These are phyloP conservation scores for Platyura marginata DNA, from an alignment of 1,140 invertebrate species.

Conservation along the genomic window DNA sequence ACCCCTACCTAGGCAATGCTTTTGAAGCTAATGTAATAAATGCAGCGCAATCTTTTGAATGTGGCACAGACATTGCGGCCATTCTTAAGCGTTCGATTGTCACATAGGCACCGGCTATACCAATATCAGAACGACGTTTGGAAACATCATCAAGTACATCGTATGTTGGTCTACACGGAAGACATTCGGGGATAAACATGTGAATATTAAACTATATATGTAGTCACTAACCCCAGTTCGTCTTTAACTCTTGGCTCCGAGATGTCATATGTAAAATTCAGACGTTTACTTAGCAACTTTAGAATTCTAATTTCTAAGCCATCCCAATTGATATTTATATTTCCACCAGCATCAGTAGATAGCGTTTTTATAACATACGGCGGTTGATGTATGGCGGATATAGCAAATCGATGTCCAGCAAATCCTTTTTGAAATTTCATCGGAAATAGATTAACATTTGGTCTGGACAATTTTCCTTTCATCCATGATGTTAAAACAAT, in stretches of 20 bases:
- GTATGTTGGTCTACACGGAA: conserved; percentile 29
- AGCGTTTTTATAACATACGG: conserved; percentile 47
- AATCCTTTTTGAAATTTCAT: conserved; percentile 43
- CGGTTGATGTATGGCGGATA: conserved; percentile 43
- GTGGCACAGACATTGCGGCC: conserved; percentile 36
- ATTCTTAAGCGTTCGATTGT: conserved; percentile 30
- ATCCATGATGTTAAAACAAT: conserved; percentile 45
- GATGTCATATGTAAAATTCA: conserved; percentile 50
- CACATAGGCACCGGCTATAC: conserved; percentile 44
- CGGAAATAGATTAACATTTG: conserved; percentile 41
- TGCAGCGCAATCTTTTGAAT: conserved; percentile 49
- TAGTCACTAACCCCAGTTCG: conserved; percentile 26
- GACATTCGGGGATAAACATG: background rate
- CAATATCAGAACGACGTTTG: conserved; percentile 33
- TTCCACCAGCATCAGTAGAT: conserved; percentile 11
- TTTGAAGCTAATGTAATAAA: conserved; percentile 55
- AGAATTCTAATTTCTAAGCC: conserved; percentile 46
- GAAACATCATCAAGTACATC: conserved; percentile 30
- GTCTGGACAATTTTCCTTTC: conserved; percentile 35
- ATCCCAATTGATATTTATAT: conserved; percentile 24
- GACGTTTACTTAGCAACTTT: conserved; percentile 32
- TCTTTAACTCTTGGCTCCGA: conserved; percentile 29
- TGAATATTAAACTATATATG: conserved; percentile 1
- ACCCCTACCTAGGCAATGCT: conserved; percentile 43
- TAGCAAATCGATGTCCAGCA: conserved; percentile 45